phyloP scores from a whole-genome alignment of 1,140 invertebrate genomes.

The Apis laboriosa region DNA sequence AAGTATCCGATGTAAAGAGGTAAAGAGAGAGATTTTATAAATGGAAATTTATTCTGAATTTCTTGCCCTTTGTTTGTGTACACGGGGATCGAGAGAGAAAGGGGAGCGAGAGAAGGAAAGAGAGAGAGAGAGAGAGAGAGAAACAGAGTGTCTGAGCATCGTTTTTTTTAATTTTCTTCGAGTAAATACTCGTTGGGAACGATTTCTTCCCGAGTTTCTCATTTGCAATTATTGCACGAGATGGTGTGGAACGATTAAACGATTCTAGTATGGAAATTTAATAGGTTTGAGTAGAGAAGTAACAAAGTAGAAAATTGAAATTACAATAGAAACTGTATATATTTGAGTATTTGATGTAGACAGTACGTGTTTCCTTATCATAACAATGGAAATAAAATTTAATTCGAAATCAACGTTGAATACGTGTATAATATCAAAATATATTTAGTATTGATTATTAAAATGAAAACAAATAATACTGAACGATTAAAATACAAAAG shows the following conservation, averaged over 20 bases:
- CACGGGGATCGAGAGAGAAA: neutral
- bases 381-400: too few species aligned
- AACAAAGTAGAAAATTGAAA: neutral
- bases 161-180: neutral
- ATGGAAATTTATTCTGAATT: slow-evolving; percentile 7
- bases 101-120: too few species aligned
- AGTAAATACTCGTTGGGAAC: neutral
- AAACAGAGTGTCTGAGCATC: too few species aligned
- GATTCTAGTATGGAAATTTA: neutral
- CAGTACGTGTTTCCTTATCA: too few species aligned
- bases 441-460: too few species aligned
- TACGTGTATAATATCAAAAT: too few species aligned
- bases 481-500: too few species aligned
- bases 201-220: neutral
- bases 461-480: too few species aligned
- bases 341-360: too few species aligned
- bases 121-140: neutral
- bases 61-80: neutral
- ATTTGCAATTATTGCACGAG: neutral
- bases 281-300: neutral
- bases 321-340: too few species aligned
- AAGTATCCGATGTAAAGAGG: neutral
- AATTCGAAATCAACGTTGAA: too few species aligned
- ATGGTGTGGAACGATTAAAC: neutral
- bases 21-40: neutral